phyloP scores from a whole-genome alignment of 2,113 vertebrate species.

The Microcebus griseorufus region DNA sequence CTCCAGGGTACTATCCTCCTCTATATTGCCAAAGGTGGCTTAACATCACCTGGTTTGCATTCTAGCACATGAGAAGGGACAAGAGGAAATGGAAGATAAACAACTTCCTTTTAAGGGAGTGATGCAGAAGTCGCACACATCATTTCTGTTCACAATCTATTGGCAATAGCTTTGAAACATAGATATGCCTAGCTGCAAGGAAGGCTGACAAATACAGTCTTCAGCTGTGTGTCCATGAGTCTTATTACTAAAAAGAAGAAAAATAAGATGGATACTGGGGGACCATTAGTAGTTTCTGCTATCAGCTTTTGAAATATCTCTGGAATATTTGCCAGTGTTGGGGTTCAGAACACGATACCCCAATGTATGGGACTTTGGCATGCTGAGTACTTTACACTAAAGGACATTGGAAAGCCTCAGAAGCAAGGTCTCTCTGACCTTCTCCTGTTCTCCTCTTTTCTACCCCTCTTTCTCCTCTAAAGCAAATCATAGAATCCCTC shows the following conservation, averaged over 20 bases:
- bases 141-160: neutral
- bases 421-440: neutral
- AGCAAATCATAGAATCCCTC: neutral
- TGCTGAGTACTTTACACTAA: neutral
- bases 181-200: neutral
- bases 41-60: neutral
- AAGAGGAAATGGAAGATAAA: neutral
- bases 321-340: neutral
- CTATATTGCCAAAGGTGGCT: neutral
- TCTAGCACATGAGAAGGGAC: neutral
- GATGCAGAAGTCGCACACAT: neutral
- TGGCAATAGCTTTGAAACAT: neutral
- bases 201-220: neutral
- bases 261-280: neutral
- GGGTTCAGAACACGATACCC: neutral
- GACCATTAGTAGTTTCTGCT: neutral
- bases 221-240: neutral
- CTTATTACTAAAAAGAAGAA: neutral
- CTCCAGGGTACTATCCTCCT: neutral
- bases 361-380: neutral
- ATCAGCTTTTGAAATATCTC: slow-evolving; percentile 19
- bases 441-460: neutral
- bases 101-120: neutral
- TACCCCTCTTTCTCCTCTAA: neutral
- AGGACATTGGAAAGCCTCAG: neutral